These are phyloP conservation scores for Noturus placidus DNA, from an alignment of 2,113 vertebrate genomes.

Conservation along the genomic window DNA sequence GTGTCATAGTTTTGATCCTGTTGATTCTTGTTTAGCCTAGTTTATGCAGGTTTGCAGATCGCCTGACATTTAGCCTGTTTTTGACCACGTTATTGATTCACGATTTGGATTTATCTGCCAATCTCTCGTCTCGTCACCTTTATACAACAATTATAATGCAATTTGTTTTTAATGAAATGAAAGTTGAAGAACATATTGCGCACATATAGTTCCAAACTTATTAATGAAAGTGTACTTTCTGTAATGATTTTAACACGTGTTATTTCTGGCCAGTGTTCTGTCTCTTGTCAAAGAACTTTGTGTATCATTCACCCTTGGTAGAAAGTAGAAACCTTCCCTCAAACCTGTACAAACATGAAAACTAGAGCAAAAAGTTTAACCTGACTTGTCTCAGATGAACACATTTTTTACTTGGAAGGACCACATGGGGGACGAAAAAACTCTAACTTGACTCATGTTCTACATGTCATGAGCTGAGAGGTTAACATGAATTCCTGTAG, in stretches of 20 bases:
- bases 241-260: not conserved
- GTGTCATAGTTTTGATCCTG: too few relatives aligned
- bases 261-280: not conserved
- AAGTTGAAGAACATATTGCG: not conserved
- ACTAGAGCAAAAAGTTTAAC: conserved; percentile 10
- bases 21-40: too few relatives aligned
- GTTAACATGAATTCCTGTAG: conserved; percentile 57
- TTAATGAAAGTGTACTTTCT: not conserved
- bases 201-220: not conserved
- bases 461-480: conserved; percentile 32
- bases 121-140: too few relatives aligned
- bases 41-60: too few relatives aligned
- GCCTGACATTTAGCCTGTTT: too few relatives aligned
- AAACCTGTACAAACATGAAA: conserved; percentile 8
- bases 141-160: not conserved
- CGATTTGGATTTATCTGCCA: too few relatives aligned
- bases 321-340: conserved; percentile 8
- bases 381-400: conserved; percentile 29
- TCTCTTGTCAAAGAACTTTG: not conserved
- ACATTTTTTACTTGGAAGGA: conserved; percentile 37
- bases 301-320: not conserved
- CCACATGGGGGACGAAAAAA: conserved; percentile 7
- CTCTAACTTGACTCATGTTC: conserved; percentile 20
- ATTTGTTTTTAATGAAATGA: not conserved
- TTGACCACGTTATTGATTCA: too few relatives aligned